phyloP scores from a whole-genome alignment of 2,113 vertebrate species.

The Catharus minimus region DNA sequence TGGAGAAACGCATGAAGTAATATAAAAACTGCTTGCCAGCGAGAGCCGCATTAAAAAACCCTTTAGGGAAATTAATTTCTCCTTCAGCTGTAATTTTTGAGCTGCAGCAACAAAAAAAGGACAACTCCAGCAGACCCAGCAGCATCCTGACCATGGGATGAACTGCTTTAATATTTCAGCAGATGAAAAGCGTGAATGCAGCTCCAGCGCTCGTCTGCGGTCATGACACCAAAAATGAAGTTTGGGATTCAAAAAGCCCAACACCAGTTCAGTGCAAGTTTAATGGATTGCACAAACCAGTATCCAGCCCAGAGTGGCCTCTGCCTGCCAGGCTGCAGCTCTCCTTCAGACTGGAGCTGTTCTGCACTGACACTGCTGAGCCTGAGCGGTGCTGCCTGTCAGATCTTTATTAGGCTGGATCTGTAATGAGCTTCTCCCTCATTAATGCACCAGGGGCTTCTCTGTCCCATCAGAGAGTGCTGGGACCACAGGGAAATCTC shows the following conservation, averaged over 20 bases:
- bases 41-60: not conserved
- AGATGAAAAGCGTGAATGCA: not conserved
- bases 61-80: constrained; percentile 44
- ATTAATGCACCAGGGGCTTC: not conserved
- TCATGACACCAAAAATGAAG: constrained; percentile 23
- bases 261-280: constrained; percentile 29
- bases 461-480: not conserved
- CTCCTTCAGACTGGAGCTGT: not conserved
- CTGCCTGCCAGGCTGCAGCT: not conserved
- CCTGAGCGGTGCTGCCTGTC: not conserved
- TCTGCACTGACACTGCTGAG: not conserved
- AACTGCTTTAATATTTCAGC: constrained; percentile 49
- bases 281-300: not conserved
- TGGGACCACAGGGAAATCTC: not conserved
- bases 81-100: constrained; percentile 42
- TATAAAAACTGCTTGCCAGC: not conserved
- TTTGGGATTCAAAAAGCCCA: constrained; percentile 25
- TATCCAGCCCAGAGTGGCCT: not conserved
- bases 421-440: not conserved
- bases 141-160: constrained; percentile 17
- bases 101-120: not conserved
- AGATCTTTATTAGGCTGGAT: not conserved
- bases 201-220: not conserved
- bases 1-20: not conserved
- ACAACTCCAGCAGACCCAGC: not conserved